phyloP scores from a whole-genome alignment of 2,797 vertebrate species.

The Hippocampus kuda region DNA sequence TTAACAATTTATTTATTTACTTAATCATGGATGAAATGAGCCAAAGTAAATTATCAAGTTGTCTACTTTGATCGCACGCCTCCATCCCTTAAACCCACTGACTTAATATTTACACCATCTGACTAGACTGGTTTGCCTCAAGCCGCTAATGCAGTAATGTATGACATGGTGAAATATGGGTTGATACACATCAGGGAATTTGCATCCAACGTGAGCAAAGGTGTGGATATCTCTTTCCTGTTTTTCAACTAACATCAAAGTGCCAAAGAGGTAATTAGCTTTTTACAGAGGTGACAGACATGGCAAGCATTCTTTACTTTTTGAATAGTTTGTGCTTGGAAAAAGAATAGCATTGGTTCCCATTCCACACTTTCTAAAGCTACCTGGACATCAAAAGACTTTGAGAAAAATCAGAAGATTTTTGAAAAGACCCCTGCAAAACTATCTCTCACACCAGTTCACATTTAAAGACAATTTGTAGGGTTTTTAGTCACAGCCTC shows the following conservation, averaged over 20 bases:
- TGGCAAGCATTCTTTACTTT: slow-evolving; percentile 28
- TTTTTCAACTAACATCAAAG: slow-evolving; percentile 32
- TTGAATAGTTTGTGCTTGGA: slow-evolving; percentile 16
- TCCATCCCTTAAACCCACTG: slow-evolving; percentile 1
- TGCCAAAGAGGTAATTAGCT: slow-evolving; percentile 38
- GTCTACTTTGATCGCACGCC: slow-evolving; percentile 16
- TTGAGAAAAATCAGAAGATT: too few relatives aligned
- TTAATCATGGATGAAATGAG: too few relatives aligned
- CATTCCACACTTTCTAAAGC: slow-evolving; percentile 10
- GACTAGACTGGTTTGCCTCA: not conserved
- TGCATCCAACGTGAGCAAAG: not conserved
- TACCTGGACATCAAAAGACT: not conserved
- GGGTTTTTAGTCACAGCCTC: too few relatives aligned
- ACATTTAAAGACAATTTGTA: too few relatives aligned
- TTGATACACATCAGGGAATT: not conserved
- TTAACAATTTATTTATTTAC: not conserved
- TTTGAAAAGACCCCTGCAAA: too few relatives aligned
- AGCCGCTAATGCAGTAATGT: not conserved
- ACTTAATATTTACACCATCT: not conserved
- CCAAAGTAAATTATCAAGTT: slow-evolving; percentile 15
- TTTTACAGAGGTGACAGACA: slow-evolving; percentile 33
- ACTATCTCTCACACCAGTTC: too few relatives aligned
- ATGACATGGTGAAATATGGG: not conserved
- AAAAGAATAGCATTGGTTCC: slow-evolving; percentile 20
- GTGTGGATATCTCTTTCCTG: slow-evolving; percentile 8